Base-by-base conservation (phyloP, 2,797 vertebrate species). In the Danio choprae region DNA sequence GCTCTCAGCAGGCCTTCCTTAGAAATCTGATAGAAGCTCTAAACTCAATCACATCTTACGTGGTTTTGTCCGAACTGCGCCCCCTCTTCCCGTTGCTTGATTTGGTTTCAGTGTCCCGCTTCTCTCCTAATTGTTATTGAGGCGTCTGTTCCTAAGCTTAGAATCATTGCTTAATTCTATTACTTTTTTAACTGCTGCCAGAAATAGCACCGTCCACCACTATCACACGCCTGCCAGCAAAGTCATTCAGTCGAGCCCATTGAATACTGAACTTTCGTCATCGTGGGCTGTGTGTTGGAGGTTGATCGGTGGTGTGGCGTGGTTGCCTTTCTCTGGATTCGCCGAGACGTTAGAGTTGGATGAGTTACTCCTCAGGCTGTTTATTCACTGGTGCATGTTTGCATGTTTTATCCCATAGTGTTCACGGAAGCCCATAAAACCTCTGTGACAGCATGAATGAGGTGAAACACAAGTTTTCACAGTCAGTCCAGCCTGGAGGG, bases 151-250 rank as follows among this genome's bases (percentile, higher is more conserved):
- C 43, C 58, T 13, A 36, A 68, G 80, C 68, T 73, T 58, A 70
- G 38, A 83, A 79, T 83, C 71, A 81, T 84, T 84, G 22, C 78
- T 84, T 84, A 80, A 86, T 84, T 86, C 53, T 70, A 87, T 80
- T 83, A 85, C 80, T 65, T 60, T 44, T 74, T 53, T 80, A 67
- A 46, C 55, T 11, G 79, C 73, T 83, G 78, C 74, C 85, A 82
- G 48, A 84, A 80, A 86, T 84, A 79, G 83, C 73, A 48, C n/a
- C 46, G 22, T 48, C 40, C 20, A 43, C 41, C n/a, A 51, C 46
- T 20, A 56, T 60, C 68, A 71, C 13, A 43, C 46, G 67, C 55
- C 81, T 72, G 74, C 83, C 73, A 76, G 83, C 83, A 82, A 79
- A 81, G 84, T 84, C 81, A 60, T 80, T 81, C 53, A 84, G 79